phyloP scores from a whole-genome alignment of 2,888 invertebrate genomes.

The Athrips mouffetella region DNA sequence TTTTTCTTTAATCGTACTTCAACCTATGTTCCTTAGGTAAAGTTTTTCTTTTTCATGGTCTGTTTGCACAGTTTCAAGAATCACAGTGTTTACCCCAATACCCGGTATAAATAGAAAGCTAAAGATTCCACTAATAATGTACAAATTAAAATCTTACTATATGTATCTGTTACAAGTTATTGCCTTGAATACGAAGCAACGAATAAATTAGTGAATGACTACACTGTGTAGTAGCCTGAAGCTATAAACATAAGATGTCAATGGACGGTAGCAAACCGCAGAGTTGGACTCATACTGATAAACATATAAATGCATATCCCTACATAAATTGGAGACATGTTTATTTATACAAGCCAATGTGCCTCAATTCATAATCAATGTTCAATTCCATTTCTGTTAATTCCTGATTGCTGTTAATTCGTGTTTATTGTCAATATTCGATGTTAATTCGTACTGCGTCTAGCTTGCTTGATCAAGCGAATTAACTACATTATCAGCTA shows the following conservation, averaged over 20 bases:
- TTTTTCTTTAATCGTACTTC: no score
- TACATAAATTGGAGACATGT: not conserved
- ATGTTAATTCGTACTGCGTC: constrained; percentile 13
- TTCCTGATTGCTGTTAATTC: constrained; percentile 23
- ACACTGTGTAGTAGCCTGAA: no score
- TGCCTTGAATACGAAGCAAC: no score
- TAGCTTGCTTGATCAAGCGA: no score
- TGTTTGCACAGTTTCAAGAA: no score
- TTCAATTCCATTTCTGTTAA: constrained; percentile 30
- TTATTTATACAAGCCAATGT: not conserved
- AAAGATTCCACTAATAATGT: constrained; percentile 5
- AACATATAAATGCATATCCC: not conserved
- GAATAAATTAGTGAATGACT: not conserved
- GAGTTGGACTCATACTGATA: not conserved
- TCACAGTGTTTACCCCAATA: no score
- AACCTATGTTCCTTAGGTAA: no score
- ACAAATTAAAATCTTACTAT: constrained; percentile 5
- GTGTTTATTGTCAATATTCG: constrained; percentile 30
- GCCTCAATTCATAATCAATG: not conserved
- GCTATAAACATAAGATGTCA: not conserved
- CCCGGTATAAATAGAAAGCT: constrained; percentile 7
- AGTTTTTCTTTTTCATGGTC: no score
- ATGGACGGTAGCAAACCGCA: not conserved
- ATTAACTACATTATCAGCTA: no score
- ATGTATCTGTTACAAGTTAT: no score